Percentiles rank a stretch among this genome's conserved stretches.
Evolutionary conservation across 2,113 vertebrate genomes (phyloP).

Genomic region (Fregetta grallaria): DNA sequence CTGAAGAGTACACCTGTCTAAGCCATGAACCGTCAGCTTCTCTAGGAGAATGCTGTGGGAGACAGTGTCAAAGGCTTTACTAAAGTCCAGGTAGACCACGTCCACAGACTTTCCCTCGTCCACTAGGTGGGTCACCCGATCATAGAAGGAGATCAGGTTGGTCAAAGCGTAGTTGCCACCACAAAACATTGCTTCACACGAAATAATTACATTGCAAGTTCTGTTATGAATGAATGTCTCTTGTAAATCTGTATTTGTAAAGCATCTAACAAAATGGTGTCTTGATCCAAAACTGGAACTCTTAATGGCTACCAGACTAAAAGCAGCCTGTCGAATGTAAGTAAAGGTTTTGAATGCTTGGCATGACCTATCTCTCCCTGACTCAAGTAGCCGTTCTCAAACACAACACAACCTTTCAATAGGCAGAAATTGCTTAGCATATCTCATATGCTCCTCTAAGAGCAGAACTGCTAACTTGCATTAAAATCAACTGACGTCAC

Average conservation of each 20-base stretch:
- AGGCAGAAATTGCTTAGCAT: neutral
- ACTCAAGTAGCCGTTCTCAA: neutral
- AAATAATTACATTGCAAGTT: neutral
- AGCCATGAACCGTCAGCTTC: no score
- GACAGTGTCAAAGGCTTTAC: no score
- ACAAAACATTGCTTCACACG: neutral
- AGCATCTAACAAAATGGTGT: neutral
- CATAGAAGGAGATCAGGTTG: no score
- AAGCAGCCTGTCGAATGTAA: neutral
- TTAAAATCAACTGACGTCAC: neutral
- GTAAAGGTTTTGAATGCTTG: neutral
- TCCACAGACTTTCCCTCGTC: no score
- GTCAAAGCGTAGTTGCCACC: neutral
- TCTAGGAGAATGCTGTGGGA: no score
- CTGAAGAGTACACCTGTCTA: no score
- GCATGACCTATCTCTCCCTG: neutral
- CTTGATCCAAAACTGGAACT: neutral
- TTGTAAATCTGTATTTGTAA: neutral
- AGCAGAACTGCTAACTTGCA: neutral
- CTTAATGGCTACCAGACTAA: neutral
- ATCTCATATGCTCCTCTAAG: neutral
- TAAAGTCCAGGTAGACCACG: no score
- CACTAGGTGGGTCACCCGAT: no score
- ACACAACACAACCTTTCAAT: neutral
- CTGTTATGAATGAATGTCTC: neutral